A percentile compares a stretch with the other conserved stretches of the same genome.
These are phyloP conservation scores for Tuta absoluta DNA, from an alignment of 2,888 invertebrate genomes.

Conservation along the genomic window DNA sequence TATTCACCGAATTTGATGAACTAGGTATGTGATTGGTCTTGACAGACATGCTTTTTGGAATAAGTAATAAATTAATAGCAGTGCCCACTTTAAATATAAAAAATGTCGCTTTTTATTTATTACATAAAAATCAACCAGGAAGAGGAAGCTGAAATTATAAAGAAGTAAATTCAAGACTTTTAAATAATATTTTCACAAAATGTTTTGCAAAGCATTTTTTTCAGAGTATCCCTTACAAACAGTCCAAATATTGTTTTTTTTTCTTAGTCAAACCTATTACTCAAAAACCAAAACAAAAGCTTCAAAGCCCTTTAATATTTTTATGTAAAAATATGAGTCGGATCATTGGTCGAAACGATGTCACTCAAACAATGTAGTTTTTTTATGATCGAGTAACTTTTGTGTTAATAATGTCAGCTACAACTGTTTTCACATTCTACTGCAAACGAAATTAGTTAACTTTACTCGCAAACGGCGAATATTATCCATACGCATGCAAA, in stretches of 20 bases:
- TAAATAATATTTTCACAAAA: no score
- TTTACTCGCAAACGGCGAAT: slow-evolving; percentile 43
- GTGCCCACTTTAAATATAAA: not conserved
- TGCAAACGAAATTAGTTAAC: slow-evolving; percentile 58
- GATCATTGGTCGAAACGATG: not conserved
- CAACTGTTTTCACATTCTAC: slow-evolving; percentile 52
- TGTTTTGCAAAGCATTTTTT: no score
- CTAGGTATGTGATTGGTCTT: not conserved
- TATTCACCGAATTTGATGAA: not conserved
- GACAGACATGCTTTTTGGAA: slow-evolving; percentile 1
- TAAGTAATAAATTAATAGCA: not conserved
- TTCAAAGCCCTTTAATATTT: not conserved
- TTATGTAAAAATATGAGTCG: not conserved
- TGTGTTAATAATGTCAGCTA: slow-evolving; percentile 27
- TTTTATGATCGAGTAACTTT: not conserved
- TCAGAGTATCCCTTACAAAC: no score
- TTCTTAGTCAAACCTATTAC: no score
- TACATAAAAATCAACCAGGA: not conserved
- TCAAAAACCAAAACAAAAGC: not conserved
- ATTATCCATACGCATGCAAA: slow-evolving; percentile 60
- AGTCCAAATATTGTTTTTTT: not conserved
- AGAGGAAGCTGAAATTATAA: not conserved
- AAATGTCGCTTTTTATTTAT: not conserved
- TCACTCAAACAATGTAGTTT: not conserved
- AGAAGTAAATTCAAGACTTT: no score